phyloP scores from a whole-genome alignment of 2,113 vertebrate species.

The Sminthopsis crassicaudata region DNA sequence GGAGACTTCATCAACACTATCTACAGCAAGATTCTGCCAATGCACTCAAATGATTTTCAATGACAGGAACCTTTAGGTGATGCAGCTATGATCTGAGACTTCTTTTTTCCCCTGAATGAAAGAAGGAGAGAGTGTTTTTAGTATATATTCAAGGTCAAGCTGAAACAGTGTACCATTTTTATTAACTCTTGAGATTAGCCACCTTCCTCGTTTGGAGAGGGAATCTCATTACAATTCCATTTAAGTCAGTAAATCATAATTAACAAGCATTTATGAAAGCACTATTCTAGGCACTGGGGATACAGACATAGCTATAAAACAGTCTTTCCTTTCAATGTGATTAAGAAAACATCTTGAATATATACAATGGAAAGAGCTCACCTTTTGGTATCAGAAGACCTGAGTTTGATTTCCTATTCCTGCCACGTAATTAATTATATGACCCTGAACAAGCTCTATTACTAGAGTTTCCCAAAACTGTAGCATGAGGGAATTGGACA shows the following conservation, averaged over 20 bases:
- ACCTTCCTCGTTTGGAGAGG: neutral
- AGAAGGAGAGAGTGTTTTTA: neutral
- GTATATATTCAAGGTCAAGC: neutral
- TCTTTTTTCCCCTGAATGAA: neutral
- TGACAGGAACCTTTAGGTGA: neutral
- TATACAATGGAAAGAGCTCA: neutral
- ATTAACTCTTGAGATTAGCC: neutral
- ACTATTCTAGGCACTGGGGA: neutral
- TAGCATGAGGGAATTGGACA: neutral
- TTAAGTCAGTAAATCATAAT: neutral
- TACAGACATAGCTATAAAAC: neutral
- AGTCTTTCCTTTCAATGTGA: neutral
- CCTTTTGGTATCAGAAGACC: neutral
- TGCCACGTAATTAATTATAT: neutral
- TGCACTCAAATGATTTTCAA: neutral
- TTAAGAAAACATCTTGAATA: neutral
- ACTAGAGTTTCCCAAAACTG: neutral
- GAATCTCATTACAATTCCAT: neutral
- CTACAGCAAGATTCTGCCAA: neutral
- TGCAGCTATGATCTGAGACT: neutral
- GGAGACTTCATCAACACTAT: neutral
- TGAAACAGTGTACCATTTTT: neutral
- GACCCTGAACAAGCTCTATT: neutral
- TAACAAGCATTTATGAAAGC: neutral
- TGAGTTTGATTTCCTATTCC: neutral